Conservation (phyloP, 1,140 invertebrate genomes). For the Philopotamus ludificatus region DNA sequence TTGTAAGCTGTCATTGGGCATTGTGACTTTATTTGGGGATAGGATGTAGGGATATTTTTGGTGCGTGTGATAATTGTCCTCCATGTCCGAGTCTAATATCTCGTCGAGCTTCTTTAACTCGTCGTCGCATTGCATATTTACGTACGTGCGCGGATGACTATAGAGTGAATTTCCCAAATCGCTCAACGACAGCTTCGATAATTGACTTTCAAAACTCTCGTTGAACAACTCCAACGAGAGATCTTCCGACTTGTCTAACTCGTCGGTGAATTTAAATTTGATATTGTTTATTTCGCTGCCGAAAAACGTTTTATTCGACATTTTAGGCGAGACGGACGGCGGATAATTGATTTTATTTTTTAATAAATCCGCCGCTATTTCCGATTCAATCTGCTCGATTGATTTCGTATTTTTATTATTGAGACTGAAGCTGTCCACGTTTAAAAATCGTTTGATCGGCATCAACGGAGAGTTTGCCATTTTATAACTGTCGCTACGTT, state of each 20-base stretch:
- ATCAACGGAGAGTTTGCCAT: conserved; percentile 73
- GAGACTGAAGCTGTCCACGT: conserved; percentile 51
- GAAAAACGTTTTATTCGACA: conserved; percentile 35
- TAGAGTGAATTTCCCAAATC: conserved; percentile 50
- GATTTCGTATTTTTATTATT: conserved; percentile 53
- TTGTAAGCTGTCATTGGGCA: conserved; percentile 56
- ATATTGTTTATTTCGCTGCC: conserved; percentile 38
- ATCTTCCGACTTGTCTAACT: conserved; percentile 25
- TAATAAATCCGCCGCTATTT: conserved; percentile 63
- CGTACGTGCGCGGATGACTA: conserved; percentile 31
- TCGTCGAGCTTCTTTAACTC: conserved; percentile 30
- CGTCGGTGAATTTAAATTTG: conserved; percentile 37
- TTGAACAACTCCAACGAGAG: conserved; percentile 24
- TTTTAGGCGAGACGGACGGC: conserved; percentile 59
- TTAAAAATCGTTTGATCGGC: conserved; percentile 56
- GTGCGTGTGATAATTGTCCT: conserved; percentile 45
- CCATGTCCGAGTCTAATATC: conserved; percentile 51
- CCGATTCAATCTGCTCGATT: conserved; percentile 59
- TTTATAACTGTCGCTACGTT: conserved; percentile 83
- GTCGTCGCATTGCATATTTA: conserved; percentile 42
- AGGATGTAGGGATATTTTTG: conserved; percentile 49
- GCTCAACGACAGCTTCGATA: conserved; percentile 51
- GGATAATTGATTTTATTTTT: conserved; percentile 70
- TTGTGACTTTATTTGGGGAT: conserved; percentile 57
- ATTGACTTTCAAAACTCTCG: conserved; percentile 46